Evolutionary conservation across 1,140 invertebrate species (phyloP).

Genomic region (Micrasema longulum): DNA sequence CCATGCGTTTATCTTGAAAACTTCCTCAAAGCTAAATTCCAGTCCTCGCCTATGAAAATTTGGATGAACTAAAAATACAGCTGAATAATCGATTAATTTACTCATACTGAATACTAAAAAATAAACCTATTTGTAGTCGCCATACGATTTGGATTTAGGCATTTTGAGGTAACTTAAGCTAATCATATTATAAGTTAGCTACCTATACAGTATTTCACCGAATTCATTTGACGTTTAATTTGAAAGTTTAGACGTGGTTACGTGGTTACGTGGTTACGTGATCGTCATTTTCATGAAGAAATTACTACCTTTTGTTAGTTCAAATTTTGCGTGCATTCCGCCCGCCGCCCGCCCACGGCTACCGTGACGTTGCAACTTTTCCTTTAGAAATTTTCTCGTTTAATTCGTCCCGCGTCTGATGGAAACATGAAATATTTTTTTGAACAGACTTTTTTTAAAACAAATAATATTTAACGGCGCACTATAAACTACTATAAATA

Average conservation of each 20-base stretch:
- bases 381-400: neutral
- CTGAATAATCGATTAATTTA: too few relatives aligned
- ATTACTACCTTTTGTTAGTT: neutral
- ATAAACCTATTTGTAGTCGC: too few relatives aligned
- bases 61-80: too few relatives aligned
- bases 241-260: conserved; percentile 11
- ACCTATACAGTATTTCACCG: neutral
- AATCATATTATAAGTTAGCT: neutral
- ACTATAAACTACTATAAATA: neutral
- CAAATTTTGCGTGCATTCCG: neutral
- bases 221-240: conserved; percentile 20
- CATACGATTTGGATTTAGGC: too few relatives aligned
- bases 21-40: too few relatives aligned
- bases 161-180: too few relatives aligned
- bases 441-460: too few relatives aligned
- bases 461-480: neutral
- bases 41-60: too few relatives aligned
- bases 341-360: too few relatives aligned
- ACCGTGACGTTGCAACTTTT: too few relatives aligned
- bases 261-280: conserved; percentile 7
- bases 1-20: too few relatives aligned
- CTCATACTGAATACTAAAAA: too few relatives aligned
- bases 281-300: neutral
- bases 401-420: neutral
- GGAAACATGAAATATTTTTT: neutral